Percentiles rank a stretch among this genome's conserved stretches.
phyloP scores from a whole-genome alignment of 2,797 vertebrate species.

The Hemitrygon akajei region DNA sequence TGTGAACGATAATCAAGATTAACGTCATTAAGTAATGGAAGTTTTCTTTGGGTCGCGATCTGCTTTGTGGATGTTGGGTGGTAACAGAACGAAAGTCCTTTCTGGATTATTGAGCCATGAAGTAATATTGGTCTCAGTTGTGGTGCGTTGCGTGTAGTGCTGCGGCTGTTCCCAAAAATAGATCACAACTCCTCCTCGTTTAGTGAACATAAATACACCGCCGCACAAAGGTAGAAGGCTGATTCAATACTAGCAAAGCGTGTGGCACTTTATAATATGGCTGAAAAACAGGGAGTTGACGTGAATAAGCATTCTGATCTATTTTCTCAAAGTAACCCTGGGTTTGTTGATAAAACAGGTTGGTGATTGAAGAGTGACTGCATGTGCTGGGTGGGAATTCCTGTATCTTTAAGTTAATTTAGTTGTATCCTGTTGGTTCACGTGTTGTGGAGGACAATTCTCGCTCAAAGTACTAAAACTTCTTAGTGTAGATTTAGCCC shows the following conservation, averaged over 20 bases:
- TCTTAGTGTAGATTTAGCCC: background rate
- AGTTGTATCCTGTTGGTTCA: background rate
- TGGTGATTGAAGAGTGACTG: background rate
- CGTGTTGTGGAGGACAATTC: background rate
- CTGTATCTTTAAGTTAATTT: background rate
- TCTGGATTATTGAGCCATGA: background rate
- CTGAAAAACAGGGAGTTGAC: background rate
- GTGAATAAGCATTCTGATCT: background rate
- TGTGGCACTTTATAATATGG: background rate
- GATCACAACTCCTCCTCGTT: background rate
- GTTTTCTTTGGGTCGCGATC: background rate
- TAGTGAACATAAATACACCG: background rate
- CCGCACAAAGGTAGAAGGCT: background rate
- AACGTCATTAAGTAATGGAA: background rate
- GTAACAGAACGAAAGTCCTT: background rate
- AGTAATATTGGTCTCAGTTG: conserved; percentile 16
- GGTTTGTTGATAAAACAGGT: background rate
- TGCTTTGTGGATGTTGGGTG: background rate
- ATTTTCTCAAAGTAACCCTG: no score
- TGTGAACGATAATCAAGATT: background rate
- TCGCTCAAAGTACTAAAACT: background rate
- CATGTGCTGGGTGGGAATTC: no score
- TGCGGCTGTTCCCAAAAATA: conserved; percentile 37
- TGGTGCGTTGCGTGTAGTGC: background rate
- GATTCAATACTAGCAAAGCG: background rate